A percentile compares a stretch with the other conserved stretches of the same genome.
Conservation (phyloP, 1,140 invertebrate species). For the Andricus grossulariae region DNA sequence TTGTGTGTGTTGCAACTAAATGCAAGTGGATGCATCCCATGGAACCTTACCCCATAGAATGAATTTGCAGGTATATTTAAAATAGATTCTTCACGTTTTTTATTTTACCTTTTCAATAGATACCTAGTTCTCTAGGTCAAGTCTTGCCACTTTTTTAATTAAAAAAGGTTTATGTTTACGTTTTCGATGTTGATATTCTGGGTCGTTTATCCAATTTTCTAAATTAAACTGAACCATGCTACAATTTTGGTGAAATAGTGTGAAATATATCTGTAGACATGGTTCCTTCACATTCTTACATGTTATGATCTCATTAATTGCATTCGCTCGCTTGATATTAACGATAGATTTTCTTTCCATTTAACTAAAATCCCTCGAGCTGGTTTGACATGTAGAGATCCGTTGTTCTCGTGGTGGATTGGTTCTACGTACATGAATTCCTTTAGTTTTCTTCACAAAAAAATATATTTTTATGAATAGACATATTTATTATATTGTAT, state of each 20-base stretch:
- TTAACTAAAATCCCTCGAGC: conserved; percentile 21
- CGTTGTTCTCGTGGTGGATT: conserved; percentile 19
- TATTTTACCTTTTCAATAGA: conserved; percentile 47
- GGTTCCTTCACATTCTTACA: background rate
- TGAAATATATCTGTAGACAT: background rate
- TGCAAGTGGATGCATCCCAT: conserved; percentile 76
- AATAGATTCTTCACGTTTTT: conserved; percentile 16
- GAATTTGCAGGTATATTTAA: conserved; percentile 73
- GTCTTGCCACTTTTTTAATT: conserved; percentile 47
- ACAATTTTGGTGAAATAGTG: background rate
- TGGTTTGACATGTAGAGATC: conserved; percentile 28
- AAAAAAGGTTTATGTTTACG: background rate
- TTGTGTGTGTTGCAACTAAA: conserved; percentile 77
- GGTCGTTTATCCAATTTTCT: background rate
- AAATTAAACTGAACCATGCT: background rate
- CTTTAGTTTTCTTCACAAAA: background rate
- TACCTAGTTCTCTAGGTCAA: conserved; percentile 37
- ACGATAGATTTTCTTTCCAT: conserved; percentile 16
- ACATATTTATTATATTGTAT: no score
- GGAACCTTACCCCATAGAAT: conserved; percentile 75
- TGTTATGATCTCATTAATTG: background rate
- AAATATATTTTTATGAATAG: background rate
- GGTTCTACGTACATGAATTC: background rate
- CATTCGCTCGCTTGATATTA: conserved; percentile 11
- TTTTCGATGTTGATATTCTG: background rate